Evolutionary conservation across 2,888 invertebrate species (phyloP).

Genomic region (Lepidochitona cinerea): DNA sequence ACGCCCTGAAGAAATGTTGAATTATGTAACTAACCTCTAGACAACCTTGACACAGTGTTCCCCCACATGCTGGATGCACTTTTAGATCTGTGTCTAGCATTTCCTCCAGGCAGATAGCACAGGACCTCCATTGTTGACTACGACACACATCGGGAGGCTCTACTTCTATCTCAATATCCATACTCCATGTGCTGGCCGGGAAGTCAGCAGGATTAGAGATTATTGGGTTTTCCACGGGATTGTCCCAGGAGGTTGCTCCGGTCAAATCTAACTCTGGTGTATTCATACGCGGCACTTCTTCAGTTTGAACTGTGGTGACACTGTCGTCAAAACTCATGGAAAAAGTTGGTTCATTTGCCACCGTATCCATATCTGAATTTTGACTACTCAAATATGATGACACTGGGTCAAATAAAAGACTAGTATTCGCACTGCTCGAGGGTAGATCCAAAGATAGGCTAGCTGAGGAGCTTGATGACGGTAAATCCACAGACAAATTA

Average conservation of each 20-base stretch:
- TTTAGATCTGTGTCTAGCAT: slow-evolving; percentile 74
- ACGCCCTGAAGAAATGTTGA: no score
- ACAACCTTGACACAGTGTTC: slow-evolving; percentile 76
- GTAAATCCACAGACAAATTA: no score
- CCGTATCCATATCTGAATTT: no score
- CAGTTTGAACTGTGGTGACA: no score
- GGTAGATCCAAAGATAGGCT: no score
- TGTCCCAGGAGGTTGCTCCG: background rate
- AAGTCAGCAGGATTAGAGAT: background rate
- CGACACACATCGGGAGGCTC: background rate
- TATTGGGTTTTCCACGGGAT: background rate
- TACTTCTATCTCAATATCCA: background rate
- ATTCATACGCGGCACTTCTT: background rate
- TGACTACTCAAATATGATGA: no score
- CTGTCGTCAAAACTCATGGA: no score
- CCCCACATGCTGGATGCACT: slow-evolving; percentile 75
- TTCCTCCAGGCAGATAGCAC: slow-evolving; percentile 78
- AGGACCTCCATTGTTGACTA: slow-evolving; percentile 67
- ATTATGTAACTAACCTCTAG: slow-evolving; percentile 72
- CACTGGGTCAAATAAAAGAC: no score
- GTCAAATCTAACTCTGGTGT: background rate
- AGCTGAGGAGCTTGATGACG: no score
- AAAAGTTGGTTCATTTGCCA: no score
- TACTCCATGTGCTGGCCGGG: background rate
- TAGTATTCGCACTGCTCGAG: no score